phyloP scores from a whole-genome alignment of 2,797 vertebrate species.

The Botia almorhae region DNA sequence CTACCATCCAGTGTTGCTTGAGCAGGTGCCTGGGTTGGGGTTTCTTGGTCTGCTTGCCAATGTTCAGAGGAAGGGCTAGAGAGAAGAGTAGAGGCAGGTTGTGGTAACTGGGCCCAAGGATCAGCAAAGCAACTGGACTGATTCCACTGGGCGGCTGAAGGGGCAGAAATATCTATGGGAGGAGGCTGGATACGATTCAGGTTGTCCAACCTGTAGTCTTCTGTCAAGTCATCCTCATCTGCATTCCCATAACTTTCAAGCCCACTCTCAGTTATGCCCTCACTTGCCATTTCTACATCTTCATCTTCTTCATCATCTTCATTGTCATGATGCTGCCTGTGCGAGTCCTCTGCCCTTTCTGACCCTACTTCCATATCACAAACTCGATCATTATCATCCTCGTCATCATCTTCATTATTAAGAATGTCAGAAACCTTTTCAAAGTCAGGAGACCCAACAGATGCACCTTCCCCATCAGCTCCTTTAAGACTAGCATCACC shows the following conservation, averaged over 20 bases:
- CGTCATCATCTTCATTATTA: constrained; percentile 72
- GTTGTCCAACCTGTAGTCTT: constrained; percentile 81
- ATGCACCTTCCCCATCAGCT: constrained; percentile 79
- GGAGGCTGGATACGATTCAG: constrained; percentile 74
- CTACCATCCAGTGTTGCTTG: constrained; percentile 67
- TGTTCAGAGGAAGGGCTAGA: constrained; percentile 60
- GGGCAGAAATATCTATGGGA: constrained; percentile 65
- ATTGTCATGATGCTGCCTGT: constrained; percentile 70
- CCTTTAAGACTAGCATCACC: constrained; percentile 82
- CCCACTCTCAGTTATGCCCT: constrained; percentile 78
- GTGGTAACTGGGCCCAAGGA: constrained; percentile 69
- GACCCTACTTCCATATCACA: constrained; percentile 84
- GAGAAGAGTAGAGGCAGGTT: constrained; percentile 47
- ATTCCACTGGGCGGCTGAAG: constrained; percentile 73
- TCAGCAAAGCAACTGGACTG: constrained; percentile 70
- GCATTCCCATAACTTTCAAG: constrained; percentile 79
- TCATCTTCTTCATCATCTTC: constrained; percentile 73
- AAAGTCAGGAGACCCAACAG: constrained; percentile 79
- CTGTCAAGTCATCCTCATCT: constrained; percentile 78
- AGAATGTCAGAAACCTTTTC: constrained; percentile 80
- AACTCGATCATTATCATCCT: constrained; percentile 69
- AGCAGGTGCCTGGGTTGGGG: constrained; percentile 62
- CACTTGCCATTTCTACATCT: constrained; percentile 81
- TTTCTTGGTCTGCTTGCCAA: constrained; percentile 67
- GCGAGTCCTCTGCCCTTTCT: constrained; percentile 71